Conservation (phyloP, 2,113 vertebrate species). For the Aegithalos caudatus region DNA sequence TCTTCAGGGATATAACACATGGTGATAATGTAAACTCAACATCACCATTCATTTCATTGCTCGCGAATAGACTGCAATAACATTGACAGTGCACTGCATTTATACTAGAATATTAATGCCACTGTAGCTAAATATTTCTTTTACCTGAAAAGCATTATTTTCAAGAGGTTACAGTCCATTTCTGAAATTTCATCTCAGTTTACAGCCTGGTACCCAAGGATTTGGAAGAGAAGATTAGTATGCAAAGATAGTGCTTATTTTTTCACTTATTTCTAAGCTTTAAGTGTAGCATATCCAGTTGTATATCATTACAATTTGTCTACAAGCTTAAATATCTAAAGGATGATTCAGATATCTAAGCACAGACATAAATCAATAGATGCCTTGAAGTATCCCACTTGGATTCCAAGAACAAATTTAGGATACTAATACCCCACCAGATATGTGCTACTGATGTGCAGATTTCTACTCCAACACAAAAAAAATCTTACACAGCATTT, state of each 20-base stretch:
- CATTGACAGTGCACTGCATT: background rate
- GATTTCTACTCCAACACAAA: background rate
- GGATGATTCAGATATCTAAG: background rate
- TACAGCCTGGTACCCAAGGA: background rate
- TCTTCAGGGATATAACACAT: background rate
- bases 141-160: background rate
- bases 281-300: background rate
- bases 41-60: background rate
- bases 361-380: background rate
- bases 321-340: background rate
- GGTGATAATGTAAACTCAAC: background rate
- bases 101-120: background rate
- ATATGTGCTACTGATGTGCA: background rate
- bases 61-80: background rate
- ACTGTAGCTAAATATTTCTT: background rate
- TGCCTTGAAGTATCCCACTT: background rate
- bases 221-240: background rate
- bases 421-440: rapidly evolving
- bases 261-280: background rate
- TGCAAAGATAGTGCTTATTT: background rate
- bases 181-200: background rate
- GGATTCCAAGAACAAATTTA: background rate
- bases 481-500: background rate
- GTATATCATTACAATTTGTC: background rate
- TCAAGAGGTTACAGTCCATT: background rate